Base-by-base conservation (phyloP, 2,113 vertebrate genomes). In the Pachyramphus minor region DNA sequence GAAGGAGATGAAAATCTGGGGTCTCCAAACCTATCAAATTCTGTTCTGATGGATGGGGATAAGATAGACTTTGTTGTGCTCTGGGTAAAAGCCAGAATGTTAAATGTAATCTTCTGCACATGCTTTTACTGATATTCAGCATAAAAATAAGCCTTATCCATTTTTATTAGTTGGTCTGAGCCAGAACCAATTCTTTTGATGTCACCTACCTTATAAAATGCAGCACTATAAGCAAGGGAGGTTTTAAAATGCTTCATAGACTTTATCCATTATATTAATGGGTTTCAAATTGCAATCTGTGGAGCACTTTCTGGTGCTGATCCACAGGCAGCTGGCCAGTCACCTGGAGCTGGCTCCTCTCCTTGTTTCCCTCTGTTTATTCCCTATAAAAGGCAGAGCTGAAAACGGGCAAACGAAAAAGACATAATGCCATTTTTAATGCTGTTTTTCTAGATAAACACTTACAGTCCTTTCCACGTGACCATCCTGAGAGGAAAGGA, bases 61-160 rank as follows among this genome's bases (percentile, higher is more conserved):
- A 95, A 95, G 94, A 95, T 82, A 94, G 96, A 97, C 92, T 97
- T 93, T 79, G 90, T 35, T 94, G 95, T 94, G 95, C 92, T 96
- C 95, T 96, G 93, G 94, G 89, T 88, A 95, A 93, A 95, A 97
- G 90, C 94, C 95, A 95, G 93, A 97, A 97, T 96, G 92, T 95
- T 97, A 97, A 97, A 97, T 96, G 96, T 94, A 97, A 97, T 97
- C 94, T 97, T 95, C 95, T 95, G 95, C 97, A 97, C 96, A 97
- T 95, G 97, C 97, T 98, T 97, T 94, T 80, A 82, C 96, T 94
- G 94, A 96, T 96, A 97, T 92, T 97, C 96, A 97, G 97, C 95
- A 97, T 96, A 97, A 98, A 98, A 97, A 97, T 94, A 97, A 97
- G 96, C 87, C 92, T 97, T 97, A 96, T 95, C 94, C 82, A 91